phyloP scores from a whole-genome alignment of 2,797 vertebrate species.

The Adelosebastes latens region DNA sequence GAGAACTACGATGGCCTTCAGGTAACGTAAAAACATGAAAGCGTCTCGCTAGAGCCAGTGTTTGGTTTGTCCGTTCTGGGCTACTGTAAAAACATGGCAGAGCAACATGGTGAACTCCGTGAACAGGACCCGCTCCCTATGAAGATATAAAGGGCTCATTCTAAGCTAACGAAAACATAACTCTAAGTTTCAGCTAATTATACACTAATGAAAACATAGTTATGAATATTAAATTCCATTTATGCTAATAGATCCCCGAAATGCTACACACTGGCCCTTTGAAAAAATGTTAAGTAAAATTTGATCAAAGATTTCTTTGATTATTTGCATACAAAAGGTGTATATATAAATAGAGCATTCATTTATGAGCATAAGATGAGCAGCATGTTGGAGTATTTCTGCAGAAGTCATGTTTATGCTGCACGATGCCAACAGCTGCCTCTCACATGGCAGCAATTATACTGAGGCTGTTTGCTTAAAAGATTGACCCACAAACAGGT shows the following conservation, averaged over 20 bases:
- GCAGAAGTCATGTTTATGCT: neutral
- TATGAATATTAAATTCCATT: too few species aligned
- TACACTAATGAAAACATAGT: too few species aligned
- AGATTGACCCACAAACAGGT: slow-evolving; percentile 1
- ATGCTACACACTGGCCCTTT: neutral
- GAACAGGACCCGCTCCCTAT: too few species aligned
- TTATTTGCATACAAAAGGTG: neutral
- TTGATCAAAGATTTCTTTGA: neutral
- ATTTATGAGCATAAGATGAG: neutral
- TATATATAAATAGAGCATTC: neutral
- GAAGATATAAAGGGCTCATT: too few species aligned
- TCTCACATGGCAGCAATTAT: neutral
- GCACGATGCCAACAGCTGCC: neutral
- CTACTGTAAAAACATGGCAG: too few species aligned
- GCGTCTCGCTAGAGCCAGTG: fast-evolving
- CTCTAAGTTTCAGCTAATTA: too few species aligned
- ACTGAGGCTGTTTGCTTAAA: slow-evolving; percentile 6
- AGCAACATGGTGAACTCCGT: too few species aligned
- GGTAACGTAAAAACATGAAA: too few species aligned
- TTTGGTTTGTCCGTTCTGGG: too few species aligned
- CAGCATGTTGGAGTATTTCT: neutral
- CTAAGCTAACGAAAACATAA: too few species aligned
- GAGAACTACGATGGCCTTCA: fast-evolving
- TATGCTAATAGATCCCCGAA: too few species aligned
- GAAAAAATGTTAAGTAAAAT: neutral